A percentile compares a stretch with the other conserved stretches of the same genome.
Evolutionary conservation across 2,113 vertebrate species (phyloP).

Genomic region (Argyrosomus japonicus): DNA sequence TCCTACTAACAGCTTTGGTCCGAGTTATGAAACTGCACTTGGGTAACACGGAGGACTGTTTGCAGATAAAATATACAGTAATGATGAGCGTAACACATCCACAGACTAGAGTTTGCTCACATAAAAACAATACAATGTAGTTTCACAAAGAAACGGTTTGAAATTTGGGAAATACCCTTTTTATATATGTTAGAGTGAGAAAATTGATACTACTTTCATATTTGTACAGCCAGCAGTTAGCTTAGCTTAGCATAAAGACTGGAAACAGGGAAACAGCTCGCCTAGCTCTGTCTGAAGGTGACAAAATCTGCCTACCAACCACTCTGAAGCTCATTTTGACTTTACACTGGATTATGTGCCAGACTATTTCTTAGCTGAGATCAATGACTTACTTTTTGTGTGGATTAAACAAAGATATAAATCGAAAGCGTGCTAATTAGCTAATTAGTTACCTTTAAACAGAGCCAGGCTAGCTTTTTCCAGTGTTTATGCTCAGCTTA

Average conservation of each 20-base stretch:
- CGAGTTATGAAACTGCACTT: conserved; percentile 67
- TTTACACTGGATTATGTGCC: background rate
- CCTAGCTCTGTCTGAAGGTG: background rate
- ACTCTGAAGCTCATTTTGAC: background rate
- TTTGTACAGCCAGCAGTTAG: too few relatives aligned
- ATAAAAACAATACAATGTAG: background rate
- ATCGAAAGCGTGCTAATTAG: background rate
- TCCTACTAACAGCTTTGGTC: conserved; percentile 68
- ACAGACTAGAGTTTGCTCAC: background rate
- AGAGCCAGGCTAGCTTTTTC: background rate
- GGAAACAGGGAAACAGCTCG: too few relatives aligned
- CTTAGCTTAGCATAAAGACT: background rate
- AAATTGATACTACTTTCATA: too few relatives aligned
- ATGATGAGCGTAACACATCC: conserved; percentile 3
- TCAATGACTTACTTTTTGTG: background rate
- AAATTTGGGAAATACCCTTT: background rate
- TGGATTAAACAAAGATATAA: background rate
- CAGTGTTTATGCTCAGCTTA: background rate
- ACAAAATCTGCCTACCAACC: too few relatives aligned
- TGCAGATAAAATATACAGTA: conserved; percentile 27
- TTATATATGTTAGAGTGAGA: too few relatives aligned
- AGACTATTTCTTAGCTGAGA: background rate
- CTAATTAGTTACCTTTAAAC: background rate
- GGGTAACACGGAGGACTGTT: conserved; percentile 26
- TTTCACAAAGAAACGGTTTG: background rate